Evolutionary conservation across 2,888 invertebrate species (phyloP), one percentile per base, ranked within the genome.

Genomic region (Clusia tigrina): DNA sequence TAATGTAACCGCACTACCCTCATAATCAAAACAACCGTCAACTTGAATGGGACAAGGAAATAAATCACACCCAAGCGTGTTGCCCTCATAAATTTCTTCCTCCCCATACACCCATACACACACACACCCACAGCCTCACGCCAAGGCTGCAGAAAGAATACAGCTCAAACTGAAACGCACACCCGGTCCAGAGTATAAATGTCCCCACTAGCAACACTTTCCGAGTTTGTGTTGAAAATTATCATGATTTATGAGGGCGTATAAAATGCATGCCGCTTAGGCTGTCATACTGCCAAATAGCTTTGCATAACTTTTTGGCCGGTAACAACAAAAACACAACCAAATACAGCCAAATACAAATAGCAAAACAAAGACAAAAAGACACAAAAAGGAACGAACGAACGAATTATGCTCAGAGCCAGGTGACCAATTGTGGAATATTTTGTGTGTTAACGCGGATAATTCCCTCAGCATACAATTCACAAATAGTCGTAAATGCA

Each of bases 81-180:
- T 48, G 22, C 20, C 18, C 18, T 42, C 32, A 42, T 42, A 6
- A 42, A 17, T 12, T 9, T 32, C 12, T 32, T 32, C 32, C 32
- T 9, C 32, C 6, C 6, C 32, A 25, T 17, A 42, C 58, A 54
- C 42, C 17, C 38, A 54, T 17, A n/a, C 15, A 46, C 18, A 17
- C 46, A 18, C 46, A 46, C 53, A 65, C 32, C 48, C 42, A 61
- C 60, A 51, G 60, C 58, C 26, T 24, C 25, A 62, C 62, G 10
- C 42, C 6, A 42, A 5, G 42, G 15, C 42, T 15, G n/a, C 42
- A 10, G n/a, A 5, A 42, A n/a, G n/a, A n/a, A n/a, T n/a, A n/a
- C n/a, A n/a, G n/a, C n/a, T n/a, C 42, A 12, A 42, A 10, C 42
- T 42, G n/a, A 42, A 5, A 42, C 42, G n/a, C n/a, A n/a, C n/a